phyloP scores from a whole-genome alignment of 1,140 invertebrate genomes.

The Aphelenchoides besseyi region DNA sequence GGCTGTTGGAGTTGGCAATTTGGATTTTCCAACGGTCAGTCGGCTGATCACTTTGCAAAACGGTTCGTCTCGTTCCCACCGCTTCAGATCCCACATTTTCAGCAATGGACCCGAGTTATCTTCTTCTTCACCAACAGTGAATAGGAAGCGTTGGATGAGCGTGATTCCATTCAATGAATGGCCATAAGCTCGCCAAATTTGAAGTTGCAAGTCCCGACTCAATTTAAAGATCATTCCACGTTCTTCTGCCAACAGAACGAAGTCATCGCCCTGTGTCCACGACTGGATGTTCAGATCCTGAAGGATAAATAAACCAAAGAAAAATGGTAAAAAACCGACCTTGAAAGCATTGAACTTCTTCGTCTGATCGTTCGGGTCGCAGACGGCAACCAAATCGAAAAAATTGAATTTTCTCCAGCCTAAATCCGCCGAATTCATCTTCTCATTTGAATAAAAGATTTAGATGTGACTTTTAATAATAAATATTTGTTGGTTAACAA shows the following conservation, averaged over 20 bases:
- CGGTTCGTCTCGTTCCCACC: conserved; percentile 36
- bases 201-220: conserved; percentile 21
- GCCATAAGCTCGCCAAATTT: conserved; percentile 51
- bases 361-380: conserved; percentile 35
- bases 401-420: conserved; percentile 56
- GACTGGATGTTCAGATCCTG: conserved; percentile 48
- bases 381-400: conserved; percentile 40
- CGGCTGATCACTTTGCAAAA: conserved; percentile 28
- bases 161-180: conserved; percentile 31
- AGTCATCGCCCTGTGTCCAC: conserved; percentile 43
- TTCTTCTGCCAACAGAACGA: conserved; percentile 47
- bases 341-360: conserved; percentile 44
- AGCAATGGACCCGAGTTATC: conserved; percentile 32
- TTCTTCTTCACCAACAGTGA: conserved; percentile 53
- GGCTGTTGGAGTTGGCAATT: conserved; percentile 17
- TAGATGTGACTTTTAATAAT: no score
- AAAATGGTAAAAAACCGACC: conserved; percentile 28
- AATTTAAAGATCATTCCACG: conserved; percentile 46
- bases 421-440: conserved; percentile 43
- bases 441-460: no score
- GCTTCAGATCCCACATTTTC: conserved; percentile 50
- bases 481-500: no score
- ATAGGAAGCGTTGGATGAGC: conserved; percentile 31
- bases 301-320: conserved; percentile 18
- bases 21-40: conserved; percentile 27